phyloP scores from a whole-genome alignment of 2,113 vertebrate genomes.

The Myanophis thanlyinensis region DNA sequence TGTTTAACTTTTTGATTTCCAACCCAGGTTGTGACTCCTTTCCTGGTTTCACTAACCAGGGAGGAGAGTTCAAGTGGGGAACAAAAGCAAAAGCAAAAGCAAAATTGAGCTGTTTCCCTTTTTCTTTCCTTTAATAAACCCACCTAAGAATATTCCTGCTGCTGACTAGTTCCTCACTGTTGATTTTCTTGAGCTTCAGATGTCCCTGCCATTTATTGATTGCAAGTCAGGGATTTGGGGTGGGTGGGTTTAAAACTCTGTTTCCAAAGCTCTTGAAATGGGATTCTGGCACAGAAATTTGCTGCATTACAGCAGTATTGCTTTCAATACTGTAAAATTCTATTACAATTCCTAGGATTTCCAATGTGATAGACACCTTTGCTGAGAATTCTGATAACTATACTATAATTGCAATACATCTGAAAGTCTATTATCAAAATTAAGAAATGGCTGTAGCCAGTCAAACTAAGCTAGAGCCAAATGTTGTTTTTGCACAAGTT shows the following conservation, averaged over 20 bases:
- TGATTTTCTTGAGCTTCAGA: not conserved
- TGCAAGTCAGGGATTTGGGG: not conserved
- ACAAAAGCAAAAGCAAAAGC: not conserved
- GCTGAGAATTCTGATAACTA: not conserved
- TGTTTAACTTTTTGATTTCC: not conserved
- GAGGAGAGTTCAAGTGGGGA: not conserved
- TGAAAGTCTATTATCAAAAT: not conserved
- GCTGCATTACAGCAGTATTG: not conserved
- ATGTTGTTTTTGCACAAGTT: not conserved
- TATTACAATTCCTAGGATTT: not conserved
- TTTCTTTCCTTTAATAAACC: not conserved
- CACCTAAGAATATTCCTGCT: not conserved
- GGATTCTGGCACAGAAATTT: not conserved
- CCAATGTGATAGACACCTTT: not conserved
- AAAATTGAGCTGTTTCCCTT: not conserved
- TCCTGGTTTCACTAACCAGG: not conserved
- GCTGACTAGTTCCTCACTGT: not conserved
- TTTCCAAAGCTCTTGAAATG: not conserved
- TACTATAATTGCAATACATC: not conserved
- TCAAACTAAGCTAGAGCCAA: accelerated
- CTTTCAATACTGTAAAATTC: not conserved
- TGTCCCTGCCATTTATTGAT: not conserved
- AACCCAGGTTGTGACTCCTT: not conserved
- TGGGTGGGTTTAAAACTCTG: not conserved
- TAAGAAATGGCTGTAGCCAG: not conserved